Evolutionary conservation across 2,888 invertebrate genomes (phyloP).

Genomic region (Himalopsyche anomala): DNA sequence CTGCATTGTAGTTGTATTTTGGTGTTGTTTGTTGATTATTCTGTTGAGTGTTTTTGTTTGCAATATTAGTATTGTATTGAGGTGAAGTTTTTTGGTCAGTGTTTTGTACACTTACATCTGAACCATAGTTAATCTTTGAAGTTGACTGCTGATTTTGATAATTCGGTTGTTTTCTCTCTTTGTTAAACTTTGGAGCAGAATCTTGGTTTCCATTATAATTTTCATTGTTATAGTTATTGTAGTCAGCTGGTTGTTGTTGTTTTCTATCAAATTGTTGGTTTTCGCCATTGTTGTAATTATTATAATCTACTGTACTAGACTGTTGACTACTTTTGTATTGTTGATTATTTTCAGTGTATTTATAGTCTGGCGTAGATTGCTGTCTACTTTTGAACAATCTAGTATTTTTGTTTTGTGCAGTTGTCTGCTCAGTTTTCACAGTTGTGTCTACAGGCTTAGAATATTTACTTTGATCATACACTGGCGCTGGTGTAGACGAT

Average conservation of each 20-base stretch:
- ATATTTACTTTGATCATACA: slow-evolving; percentile 12
- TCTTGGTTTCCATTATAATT: slow-evolving; percentile 66
- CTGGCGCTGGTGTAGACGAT: slow-evolving; percentile 64
- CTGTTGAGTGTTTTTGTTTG: slow-evolving; percentile 54
- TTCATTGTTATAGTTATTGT: slow-evolving; percentile 63
- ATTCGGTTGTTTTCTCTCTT: slow-evolving; percentile 66
- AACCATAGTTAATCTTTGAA: slow-evolving; percentile 67
- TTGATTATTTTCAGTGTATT: slow-evolving; percentile 60
- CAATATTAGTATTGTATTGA: slow-evolving; percentile 66
- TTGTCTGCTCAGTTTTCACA: slow-evolving; percentile 66
- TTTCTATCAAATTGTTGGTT: slow-evolving; percentile 43
- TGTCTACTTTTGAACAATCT: slow-evolving; percentile 62
- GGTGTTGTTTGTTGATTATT: slow-evolving; percentile 60
- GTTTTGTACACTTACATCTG: slow-evolving; percentile 67
- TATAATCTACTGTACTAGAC: slow-evolving; percentile 33
- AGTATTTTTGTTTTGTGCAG: slow-evolving; percentile 65
- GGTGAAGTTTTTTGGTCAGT: slow-evolving; percentile 65
- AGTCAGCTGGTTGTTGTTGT: slow-evolving; percentile 41
- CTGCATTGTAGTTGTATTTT: slow-evolving; percentile 61
- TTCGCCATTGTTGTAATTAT: slow-evolving; percentile 58
- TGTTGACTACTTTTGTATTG: slow-evolving; percentile 46
- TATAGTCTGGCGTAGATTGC: slow-evolving; percentile 66
- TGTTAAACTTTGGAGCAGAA: slow-evolving; percentile 68
- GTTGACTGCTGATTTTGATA: slow-evolving; percentile 68
- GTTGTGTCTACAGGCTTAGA: slow-evolving; percentile 49